A percentile compares a stretch with the other conserved stretches of the same genome.
Conservation (phyloP, 2,113 vertebrate species). For the Poeciliopsis turrubarensis region DNA sequence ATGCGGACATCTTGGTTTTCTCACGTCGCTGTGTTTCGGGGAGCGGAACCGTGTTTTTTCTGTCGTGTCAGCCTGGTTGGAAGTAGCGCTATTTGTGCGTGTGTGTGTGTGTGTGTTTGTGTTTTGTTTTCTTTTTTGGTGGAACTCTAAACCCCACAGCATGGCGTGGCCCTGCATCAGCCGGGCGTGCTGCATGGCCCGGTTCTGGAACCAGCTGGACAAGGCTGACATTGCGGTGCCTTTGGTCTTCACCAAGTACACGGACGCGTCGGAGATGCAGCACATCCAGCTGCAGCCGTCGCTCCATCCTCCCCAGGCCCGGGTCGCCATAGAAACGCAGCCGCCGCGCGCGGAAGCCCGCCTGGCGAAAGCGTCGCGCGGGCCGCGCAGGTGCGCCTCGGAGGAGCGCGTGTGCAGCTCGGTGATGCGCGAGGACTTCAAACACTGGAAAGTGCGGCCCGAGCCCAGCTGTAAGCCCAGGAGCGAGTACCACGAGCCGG, state of each 20-base stretch:
- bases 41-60: background rate
- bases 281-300: conserved; percentile 79
- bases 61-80: background rate
- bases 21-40: background rate
- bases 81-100: background rate
- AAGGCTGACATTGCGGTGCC: conserved; percentile 96
- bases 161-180: conserved; percentile 99
- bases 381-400: conserved; percentile 68
- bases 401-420: conserved; percentile 82
- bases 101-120: too few relatives aligned
- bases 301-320: conserved; percentile 66
- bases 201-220: conserved; percentile 97
- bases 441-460: conserved; percentile 90
- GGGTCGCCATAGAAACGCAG: conserved; percentile 87
- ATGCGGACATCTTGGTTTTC: conserved; percentile 64
- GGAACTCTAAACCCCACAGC: conserved; percentile 7
- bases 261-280: conserved; percentile 89
- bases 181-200: conserved; percentile 96
- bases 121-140: background rate
- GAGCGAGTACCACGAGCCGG: conserved; percentile 90
- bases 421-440: conserved; percentile 95
- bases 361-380: conserved; percentile 52
- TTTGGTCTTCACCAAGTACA: conserved; percentile 93
- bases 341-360: conserved; percentile 77
- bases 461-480: conserved; percentile 95